Evolutionary conservation across 35 echinoderm and acorn worm genomes (phyloP), one percentile per base, ranked within the genome.

Genomic region (Ptychodera flava): DNA sequence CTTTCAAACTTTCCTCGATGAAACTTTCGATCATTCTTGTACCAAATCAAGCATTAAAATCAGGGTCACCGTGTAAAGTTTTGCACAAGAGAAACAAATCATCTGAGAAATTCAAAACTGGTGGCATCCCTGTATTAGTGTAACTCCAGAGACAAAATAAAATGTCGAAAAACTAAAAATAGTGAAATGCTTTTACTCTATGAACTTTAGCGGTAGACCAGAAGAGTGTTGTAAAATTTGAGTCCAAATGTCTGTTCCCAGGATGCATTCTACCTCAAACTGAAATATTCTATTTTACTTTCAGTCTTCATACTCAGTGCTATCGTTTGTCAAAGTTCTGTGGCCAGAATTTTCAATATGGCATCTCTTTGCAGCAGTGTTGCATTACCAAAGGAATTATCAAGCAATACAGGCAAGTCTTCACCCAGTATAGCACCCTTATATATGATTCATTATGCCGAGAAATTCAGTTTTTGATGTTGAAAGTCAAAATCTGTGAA

Each of bases 331-430:
- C 52, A 90, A 99, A 30, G 96, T 99, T 1, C 37, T 99, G 29
- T 99, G 96, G 96, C 96, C 96, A 38, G 96, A 99, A 88, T 99
- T 94, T 33, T 90, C 96, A 36, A 99, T 94, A 33, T 99, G 96
- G 96, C 92, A 99, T 89, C 79, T 99, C 29, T 99, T 90, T 86
- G 82, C 85, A 1, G 96, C 92, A 78, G 86, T 99, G 34, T 86
- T 99, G 22, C 93, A 99, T 33, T 99, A 99, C 53, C 96, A 99
- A 36, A 90, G 38, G 81, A 94, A 94, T 33, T 81, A 94, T 30
- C 32, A 29, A 33, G 35, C 91, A 85, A 90, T 99, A 35, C 38
- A 90, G 86, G 96, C 94, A 76, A 90, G 78, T 52, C 1, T 0
- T 32, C 38, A 64, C 45, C 22, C 45, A 64, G 22, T 64, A 64